Base-by-base conservation (phyloP, 1,140 invertebrate species). In the Sarcophaga peregrina region DNA sequence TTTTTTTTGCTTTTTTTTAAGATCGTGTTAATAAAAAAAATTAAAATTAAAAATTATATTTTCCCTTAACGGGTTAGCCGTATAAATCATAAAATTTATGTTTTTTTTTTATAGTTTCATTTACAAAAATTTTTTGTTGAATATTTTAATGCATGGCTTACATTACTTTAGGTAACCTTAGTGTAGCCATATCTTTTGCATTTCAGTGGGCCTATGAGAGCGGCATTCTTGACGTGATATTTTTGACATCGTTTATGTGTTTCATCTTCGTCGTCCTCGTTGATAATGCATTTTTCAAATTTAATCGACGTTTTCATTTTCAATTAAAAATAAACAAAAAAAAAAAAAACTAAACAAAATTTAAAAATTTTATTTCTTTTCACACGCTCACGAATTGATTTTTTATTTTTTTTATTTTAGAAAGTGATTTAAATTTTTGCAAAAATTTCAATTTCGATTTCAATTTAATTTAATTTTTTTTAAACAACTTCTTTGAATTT, bases 241-340 rank as follows among this genome's bases (percentile, higher is more conserved):
- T 62, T 62, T 52, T 87, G 84, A 78, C 84, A 84, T 83, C 84
- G 84, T 85, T 86, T 87, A 85, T 85, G 87, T 86, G 87, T 87
- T 86, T 89, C 88, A 87, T 89, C 88, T 87, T 89, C 88, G 88
- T 89, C 88, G 86, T 89, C 88, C 88, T 83, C 88, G 87, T 86
- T 89, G 87, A 89, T 89, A 89, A 82, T 89, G 87, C 88, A 89
- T 89, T 85, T 89, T 89, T 88, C 87, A 86, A 87, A 86, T 82
- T 85, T 83, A 83, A 87, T 84, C 78, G 85, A 85, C 82, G 87
- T 85, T 83, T 84, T 85, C 83, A 78, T 78, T 76, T 80, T 80
- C 13, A 46, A 37, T 74, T 74, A n/a, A 25, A 46, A 54, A 54
- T 46, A 73, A 83, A 47, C 25, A 37, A 37, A 37, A 37, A 37